phyloP scores from a whole-genome alignment of 2,113 vertebrate genomes.

The Barbus barbus region DNA sequence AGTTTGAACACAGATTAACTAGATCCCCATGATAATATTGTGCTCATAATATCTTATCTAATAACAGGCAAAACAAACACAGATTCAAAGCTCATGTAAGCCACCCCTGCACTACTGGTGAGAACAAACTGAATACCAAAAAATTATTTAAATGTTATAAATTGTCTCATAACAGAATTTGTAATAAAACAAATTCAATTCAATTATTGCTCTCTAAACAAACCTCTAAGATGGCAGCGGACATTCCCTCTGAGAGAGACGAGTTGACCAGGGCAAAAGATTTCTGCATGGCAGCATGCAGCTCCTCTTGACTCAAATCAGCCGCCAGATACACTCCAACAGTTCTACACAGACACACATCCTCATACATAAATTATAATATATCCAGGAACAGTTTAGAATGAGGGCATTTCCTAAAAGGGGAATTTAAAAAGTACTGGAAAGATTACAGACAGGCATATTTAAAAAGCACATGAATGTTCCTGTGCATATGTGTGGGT shows the following conservation, averaged over 20 bases:
- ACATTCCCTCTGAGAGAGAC: conserved; percentile 94
- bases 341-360: conserved; percentile 69
- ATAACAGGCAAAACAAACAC: conserved; percentile 49
- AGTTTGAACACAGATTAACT: conserved; percentile 69
- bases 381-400: not conserved
- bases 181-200: not conserved
- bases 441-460: not conserved
- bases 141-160: not conserved
- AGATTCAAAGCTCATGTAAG: conserved; percentile 19
- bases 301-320: conserved; percentile 82
- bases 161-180: not conserved
- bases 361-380: not conserved
- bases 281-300: conserved; percentile 82
- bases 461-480: conserved; percentile 13
- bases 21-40: conserved; percentile 62
- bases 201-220: not conserved
- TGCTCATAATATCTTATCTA: conserved; percentile 58
- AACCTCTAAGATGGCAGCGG: conserved; percentile 93
- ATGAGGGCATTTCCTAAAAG: not conserved
- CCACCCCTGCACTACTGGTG: not conserved
- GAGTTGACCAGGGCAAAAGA: conserved; percentile 89
- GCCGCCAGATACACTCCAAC: conserved; percentile 81
- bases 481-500: not conserved
- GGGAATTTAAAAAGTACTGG: not conserved
- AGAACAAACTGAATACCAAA: not conserved